phyloP scores from a whole-genome alignment of 2,113 vertebrate genomes.

The Leucopsar rothschildi region DNA sequence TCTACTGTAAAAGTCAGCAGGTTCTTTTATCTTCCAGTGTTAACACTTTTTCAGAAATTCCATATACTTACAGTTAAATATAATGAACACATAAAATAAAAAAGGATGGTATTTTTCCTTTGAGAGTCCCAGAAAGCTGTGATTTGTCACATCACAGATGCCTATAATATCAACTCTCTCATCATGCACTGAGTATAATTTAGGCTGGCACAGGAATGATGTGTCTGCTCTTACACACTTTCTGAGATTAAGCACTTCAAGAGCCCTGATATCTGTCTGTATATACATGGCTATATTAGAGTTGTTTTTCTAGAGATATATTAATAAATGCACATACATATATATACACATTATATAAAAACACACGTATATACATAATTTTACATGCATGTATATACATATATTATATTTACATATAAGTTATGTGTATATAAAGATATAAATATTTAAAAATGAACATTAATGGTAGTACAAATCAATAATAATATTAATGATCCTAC shows the following conservation, averaged over 20 bases:
- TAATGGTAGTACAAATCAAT: not conserved
- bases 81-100: not conserved
- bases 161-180: not conserved
- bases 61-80: not conserved
- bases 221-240: not conserved
- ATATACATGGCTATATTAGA: not conserved
- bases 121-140: not conserved
- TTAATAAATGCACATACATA: not conserved
- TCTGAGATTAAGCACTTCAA: not conserved
- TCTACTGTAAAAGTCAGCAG: not conserved
- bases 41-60: not conserved
- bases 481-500: not conserved
- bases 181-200: not conserved
- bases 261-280: not conserved
- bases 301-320: not conserved
- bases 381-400: not conserved
- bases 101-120: not conserved
- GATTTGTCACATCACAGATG: not conserved
- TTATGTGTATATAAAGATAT: not conserved
- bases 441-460: not conserved
- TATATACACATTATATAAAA: not conserved
- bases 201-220: not conserved
- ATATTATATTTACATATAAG: not conserved
- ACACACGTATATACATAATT: accelerated
- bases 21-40: not conserved